These are phyloP conservation scores for cat (Felis catus) DNA, from an alignment of 2,113 vertebrate genomes.

Conservation along the genomic window F.catus_Fca126_mat1.0 CM031411.1:21631501-21632000, in stretches of 20 bases:
- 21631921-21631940: neutral
- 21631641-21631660: neutral
- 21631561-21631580: neutral
- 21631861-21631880: neutral
- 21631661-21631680: neutral
- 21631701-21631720: neutral
- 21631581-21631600: neutral
- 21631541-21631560: constrained; percentile 14
- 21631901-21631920: neutral
- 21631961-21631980: neutral
- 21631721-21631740: neutral
- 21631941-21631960: neutral
- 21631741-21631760: neutral
- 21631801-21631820: neutral
- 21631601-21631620: neutral
- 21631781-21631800: neutral
- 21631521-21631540: constrained; percentile 27
- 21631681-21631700: neutral
- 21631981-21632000: neutral
- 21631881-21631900: neutral
- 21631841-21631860: constrained; percentile 12
- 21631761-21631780: neutral
- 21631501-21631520: neutral
- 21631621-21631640: constrained; percentile 19
- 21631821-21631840: neutral